Percentiles rank a stretch among this genome's conserved stretches.
Conservation (phyloP, 2,113 vertebrate species). For the Dasyprocta punctata region DNA sequence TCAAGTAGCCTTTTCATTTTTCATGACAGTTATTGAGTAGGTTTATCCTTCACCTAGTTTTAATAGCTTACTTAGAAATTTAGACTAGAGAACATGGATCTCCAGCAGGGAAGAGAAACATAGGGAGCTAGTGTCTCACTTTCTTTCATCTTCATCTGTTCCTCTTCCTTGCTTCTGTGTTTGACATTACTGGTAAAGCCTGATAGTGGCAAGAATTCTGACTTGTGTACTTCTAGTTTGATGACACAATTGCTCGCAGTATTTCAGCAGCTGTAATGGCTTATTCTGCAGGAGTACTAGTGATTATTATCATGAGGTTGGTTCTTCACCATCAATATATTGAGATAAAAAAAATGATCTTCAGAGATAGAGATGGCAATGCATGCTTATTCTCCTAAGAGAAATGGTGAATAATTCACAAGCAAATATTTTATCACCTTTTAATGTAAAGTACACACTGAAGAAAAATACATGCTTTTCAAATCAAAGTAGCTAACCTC, state of each 20-base stretch:
- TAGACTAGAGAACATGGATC: background rate
- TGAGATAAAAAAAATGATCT: constrained; percentile 11
- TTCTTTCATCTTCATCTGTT: background rate
- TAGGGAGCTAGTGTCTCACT: background rate
- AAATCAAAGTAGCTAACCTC: background rate
- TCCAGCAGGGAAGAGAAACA: background rate
- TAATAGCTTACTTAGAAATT: background rate
- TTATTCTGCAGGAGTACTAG: background rate
- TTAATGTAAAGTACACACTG: background rate
- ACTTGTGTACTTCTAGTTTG: background rate
- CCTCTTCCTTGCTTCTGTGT: background rate
- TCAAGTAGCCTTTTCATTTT: background rate
- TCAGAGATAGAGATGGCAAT: background rate
- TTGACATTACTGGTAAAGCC: background rate
- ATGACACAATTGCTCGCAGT: background rate
- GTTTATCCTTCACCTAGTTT: background rate
- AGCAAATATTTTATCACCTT: constrained; percentile 7
- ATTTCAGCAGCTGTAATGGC: background rate
- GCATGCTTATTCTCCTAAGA: background rate
- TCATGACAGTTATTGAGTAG: background rate
- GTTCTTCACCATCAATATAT: constrained; percentile 10
- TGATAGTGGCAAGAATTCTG: background rate
- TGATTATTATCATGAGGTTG: background rate
- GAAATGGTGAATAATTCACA: constrained; percentile 9
- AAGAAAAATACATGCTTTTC: background rate